Evolutionary conservation across 2,888 invertebrate species (phyloP).

Genomic region (Synergus laeviventris): DNA sequence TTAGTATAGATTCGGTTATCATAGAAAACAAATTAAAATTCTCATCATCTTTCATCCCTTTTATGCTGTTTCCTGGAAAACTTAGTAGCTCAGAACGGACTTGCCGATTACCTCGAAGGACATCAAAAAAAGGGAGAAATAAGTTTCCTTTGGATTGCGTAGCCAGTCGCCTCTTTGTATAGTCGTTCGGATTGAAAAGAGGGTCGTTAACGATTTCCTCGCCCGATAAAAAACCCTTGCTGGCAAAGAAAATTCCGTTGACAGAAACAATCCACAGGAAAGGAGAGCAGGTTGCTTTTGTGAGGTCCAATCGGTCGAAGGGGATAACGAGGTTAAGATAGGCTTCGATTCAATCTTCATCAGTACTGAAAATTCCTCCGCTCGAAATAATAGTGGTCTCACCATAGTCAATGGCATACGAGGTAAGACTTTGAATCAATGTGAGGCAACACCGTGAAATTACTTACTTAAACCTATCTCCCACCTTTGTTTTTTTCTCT

Average conservation of each 20-base stretch:
- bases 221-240: constrained; percentile 25
- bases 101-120: not conserved
- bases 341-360: constrained; percentile 28
- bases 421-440: constrained; percentile 60
- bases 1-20: no score
- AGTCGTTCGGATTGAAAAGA: constrained; percentile 9
- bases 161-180: constrained; percentile 19
- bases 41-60: not conserved
- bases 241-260: constrained; percentile 18
- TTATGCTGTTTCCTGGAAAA: not conserved
- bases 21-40: not conserved
- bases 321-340: constrained; percentile 33
- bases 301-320: constrained; percentile 6
- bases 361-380: not conserved
- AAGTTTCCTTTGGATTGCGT: not conserved
- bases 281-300: constrained; percentile 23
- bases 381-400: constrained; percentile 2
- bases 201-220: constrained; percentile 37
- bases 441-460: constrained; percentile 70
- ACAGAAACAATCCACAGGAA: constrained; percentile 30
- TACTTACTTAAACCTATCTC: constrained; percentile 59
- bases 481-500: constrained; percentile 45
- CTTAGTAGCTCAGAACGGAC: not conserved
- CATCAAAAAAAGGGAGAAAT: constrained; percentile 3
- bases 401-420: not conserved